Evolutionary conservation across 2,113 vertebrate species (phyloP), one percentile per base, ranked within the genome.

Genomic region (Lagopus muta): DNA sequence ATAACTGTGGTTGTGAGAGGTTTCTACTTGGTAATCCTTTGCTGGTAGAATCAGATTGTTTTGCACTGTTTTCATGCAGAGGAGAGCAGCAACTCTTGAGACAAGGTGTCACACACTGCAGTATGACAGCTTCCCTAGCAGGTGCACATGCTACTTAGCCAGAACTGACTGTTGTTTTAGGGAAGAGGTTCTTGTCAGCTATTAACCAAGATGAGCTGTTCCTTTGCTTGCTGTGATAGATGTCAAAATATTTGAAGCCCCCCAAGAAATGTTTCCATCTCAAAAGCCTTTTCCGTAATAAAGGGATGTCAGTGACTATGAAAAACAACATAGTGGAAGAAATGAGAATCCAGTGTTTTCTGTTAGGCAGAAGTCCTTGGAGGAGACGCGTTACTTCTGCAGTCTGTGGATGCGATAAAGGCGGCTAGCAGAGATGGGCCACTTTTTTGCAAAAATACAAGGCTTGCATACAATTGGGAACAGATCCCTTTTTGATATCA

Each of bases 341-440:
- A 89, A 79, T 47, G 50, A 38, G 70, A 89, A 89, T 70, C n/a
- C 45, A 43, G 27, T 66, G 16, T 89, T 79, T 95, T 91, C 45
- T 89, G 11, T 27, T 78, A 10, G 21, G 58, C 15, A n/a, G 45
- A 95, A 79, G 24, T 76, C 21, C 19, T 89, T 62, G 55, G 47
- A 89, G 30, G 32, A 21, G 27, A 50, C 28, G 43, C 28, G 40
- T 22, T 72, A 6, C 54, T 75, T 85, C 36, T 82, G 60, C 74
- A 0, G 0, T 30, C 32, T 84, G 22, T 91, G 86, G 66, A 36
- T 16, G 8, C 42, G 32, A 65, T 80, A 30, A 69, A 82, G 48
- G 70, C 27, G 48, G 30, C 36, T 58, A 75, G 24, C 19, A 82
- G 77, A 75, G 40, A 43, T 69, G 20, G 57, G 27, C 11, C 64